A percentile compares a stretch with the other conserved stretches of the same genome.
phyloP scores from a whole-genome alignment of 2,888 invertebrate species.

The Calliphora vomitoria region DNA sequence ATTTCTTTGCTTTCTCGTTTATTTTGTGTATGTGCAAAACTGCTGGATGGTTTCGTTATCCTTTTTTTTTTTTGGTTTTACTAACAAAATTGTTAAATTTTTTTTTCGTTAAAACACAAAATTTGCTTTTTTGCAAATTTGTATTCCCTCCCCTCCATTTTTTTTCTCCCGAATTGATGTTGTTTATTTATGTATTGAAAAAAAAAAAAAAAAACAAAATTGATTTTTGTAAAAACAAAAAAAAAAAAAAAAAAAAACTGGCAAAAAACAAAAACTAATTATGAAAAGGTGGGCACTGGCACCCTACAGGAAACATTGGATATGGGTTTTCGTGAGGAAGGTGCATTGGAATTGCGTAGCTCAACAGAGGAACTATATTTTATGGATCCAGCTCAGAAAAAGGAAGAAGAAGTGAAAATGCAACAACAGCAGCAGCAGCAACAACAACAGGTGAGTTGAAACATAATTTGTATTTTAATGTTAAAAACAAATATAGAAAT shows the following conservation, averaged over 20 bases:
- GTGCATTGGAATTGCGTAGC: slow-evolving; percentile 92
- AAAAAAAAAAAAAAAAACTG: slow-evolving; percentile 57
- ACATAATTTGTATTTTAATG: not conserved
- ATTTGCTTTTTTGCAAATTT: slow-evolving; percentile 37
- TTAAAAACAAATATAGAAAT: no score
- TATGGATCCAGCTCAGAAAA: slow-evolving; percentile 87
- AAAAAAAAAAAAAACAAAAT: slow-evolving; percentile 57
- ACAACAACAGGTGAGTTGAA: slow-evolving; percentile 77
- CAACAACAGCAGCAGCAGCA: slow-evolving; percentile 82
- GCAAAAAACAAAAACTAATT: slow-evolving; percentile 79
- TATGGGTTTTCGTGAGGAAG: slow-evolving; percentile 90
- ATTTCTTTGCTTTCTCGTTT: slow-evolving; percentile 55
- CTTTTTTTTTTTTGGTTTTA: slow-evolving; percentile 32
- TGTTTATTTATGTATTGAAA: slow-evolving; percentile 67
- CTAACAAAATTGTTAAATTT: slow-evolving; percentile 25
- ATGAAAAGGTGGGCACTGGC: slow-evolving; percentile 85
- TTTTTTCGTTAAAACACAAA: slow-evolving; percentile 51
- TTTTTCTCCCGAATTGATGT: slow-evolving; percentile 65
- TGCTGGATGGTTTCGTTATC: slow-evolving; percentile 61
- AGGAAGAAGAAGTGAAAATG: slow-evolving; percentile 84
- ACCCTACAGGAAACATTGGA: slow-evolving; percentile 85
- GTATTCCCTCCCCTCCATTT: not conserved
- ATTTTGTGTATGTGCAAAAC: slow-evolving; percentile 52
- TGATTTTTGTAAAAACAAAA: slow-evolving; percentile 64
- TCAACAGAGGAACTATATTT: slow-evolving; percentile 95